These are phyloP conservation scores for Aplochiton taeniatus DNA, from an alignment of 2,797 vertebrate species.

Conservation along the genomic window DNA sequence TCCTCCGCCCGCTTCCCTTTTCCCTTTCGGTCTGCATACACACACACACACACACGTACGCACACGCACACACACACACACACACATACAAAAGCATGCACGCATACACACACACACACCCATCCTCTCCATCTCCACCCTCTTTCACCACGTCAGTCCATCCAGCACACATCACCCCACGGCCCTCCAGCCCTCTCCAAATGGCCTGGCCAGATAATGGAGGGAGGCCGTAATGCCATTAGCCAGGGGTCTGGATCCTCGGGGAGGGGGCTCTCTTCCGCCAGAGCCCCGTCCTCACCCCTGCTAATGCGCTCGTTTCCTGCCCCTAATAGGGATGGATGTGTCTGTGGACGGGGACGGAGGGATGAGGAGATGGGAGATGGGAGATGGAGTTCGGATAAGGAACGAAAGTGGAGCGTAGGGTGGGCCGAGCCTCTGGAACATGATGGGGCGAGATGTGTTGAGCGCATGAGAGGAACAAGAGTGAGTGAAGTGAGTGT, in stretches of 20 bases:
- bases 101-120: neutral
- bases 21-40: too few relatives aligned
- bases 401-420: too few relatives aligned
- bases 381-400: neutral
- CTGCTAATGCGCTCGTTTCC: conserved; percentile 67
- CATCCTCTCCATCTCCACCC: conserved; percentile 13
- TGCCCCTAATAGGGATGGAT: conserved; percentile 53
- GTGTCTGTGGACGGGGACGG: conserved; percentile 3
- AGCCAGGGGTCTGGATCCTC: conserved; percentile 21
- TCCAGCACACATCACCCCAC: neutral
- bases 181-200: neutral
- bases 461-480: too few relatives aligned
- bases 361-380: neutral
- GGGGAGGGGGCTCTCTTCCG: conserved; percentile 8
- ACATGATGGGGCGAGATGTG: too few relatives aligned
- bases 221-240: conserved; percentile 62
- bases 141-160: neutral
- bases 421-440: too few relatives aligned
- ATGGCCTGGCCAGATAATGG: conserved; percentile 62
- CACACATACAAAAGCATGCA: too few relatives aligned
- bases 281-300: conserved; percentile 36
- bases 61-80: too few relatives aligned
- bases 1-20: too few relatives aligned
- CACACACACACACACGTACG: neutral
- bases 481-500: too few relatives aligned